Evolutionary conservation across 2,113 vertebrate species (phyloP).

Genomic region (Isurus oxyrinchus): DNA sequence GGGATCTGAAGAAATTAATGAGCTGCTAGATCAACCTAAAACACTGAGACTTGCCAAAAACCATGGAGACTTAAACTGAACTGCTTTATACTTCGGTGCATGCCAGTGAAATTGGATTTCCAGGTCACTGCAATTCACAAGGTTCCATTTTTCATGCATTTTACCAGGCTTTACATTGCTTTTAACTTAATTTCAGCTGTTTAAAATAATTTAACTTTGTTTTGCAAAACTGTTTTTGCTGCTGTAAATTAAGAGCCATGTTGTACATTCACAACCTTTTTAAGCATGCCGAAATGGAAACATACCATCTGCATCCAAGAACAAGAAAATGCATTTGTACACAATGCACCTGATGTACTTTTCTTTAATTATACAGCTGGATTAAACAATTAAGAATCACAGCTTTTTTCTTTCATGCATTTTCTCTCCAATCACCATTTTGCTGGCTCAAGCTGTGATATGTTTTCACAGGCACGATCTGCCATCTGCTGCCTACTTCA

Average conservation of each 20-base stretch:
- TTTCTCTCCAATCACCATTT: background rate
- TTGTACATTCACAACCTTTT: background rate
- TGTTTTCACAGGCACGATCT: background rate
- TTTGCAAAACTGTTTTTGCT: background rate
- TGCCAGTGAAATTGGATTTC: background rate
- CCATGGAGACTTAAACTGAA: constrained; percentile 16
- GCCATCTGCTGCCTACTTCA: background rate
- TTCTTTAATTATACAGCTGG: background rate
- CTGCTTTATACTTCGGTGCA: background rate
- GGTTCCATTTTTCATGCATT: background rate
- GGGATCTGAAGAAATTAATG: background rate
- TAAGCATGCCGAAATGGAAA: background rate
- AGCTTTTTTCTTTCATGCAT: background rate
- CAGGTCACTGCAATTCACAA: background rate
- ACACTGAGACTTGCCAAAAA: constrained; percentile 13
- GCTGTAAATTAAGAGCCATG: background rate
- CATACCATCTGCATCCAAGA: background rate
- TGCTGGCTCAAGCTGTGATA: background rate
- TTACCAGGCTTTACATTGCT: background rate
- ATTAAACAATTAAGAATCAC: background rate
- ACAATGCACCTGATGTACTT: background rate
- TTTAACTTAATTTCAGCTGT: background rate
- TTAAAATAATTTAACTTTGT: background rate
- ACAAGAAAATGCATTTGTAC: background rate
- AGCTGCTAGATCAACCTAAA: background rate